A percentile compares a stretch with the other conserved stretches of the same genome.
phyloP scores from a whole-genome alignment of 2,888 invertebrate species.

The Cremastinae sp. region DNA sequence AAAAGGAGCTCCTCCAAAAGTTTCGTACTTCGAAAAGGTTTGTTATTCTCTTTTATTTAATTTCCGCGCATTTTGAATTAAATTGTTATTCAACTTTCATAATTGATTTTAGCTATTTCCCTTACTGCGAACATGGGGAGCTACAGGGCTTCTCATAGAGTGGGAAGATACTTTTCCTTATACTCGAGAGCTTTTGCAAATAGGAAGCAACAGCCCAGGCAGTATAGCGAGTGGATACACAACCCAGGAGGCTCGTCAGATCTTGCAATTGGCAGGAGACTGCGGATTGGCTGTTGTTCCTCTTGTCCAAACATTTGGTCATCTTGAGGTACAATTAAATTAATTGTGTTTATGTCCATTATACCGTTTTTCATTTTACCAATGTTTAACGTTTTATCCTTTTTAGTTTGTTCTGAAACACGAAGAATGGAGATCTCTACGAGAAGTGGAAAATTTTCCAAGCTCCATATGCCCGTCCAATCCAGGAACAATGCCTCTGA shows the following conservation, averaged over 20 bases:
- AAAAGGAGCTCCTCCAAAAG: constrained; percentile 87
- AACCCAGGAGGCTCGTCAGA: constrained; percentile 84
- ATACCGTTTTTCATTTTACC: not conserved
- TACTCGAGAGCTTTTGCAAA: constrained; percentile 82
- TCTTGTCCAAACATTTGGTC: constrained; percentile 93
- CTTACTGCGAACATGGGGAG: constrained; percentile 85
- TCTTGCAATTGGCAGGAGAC: constrained; percentile 85
- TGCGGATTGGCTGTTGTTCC: constrained; percentile 88
- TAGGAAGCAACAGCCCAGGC: constrained; percentile 81
- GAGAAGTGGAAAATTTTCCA: constrained; percentile 86
- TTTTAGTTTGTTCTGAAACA: constrained; percentile 88
- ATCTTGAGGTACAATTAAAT: constrained; percentile 84
- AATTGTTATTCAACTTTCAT: constrained; percentile 1
- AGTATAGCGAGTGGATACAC: constrained; percentile 83
- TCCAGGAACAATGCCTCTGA: constrained; percentile 83
- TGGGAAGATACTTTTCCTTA: constrained; percentile 96
- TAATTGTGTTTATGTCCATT: not conserved
- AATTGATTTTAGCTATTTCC: constrained; percentile 82
- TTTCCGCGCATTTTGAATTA: not conserved
- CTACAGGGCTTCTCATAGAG: constrained; percentile 90
- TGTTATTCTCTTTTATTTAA: constrained; percentile 34
- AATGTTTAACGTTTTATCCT: not conserved
- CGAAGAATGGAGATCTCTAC: constrained; percentile 83
- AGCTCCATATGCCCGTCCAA: constrained; percentile 89
- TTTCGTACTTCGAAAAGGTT: constrained; percentile 83